A percentile compares a stretch with the other conserved stretches of the same genome.
Evolutionary conservation across 1,140 invertebrate genomes (phyloP).

Genomic region (Samia ricini): DNA sequence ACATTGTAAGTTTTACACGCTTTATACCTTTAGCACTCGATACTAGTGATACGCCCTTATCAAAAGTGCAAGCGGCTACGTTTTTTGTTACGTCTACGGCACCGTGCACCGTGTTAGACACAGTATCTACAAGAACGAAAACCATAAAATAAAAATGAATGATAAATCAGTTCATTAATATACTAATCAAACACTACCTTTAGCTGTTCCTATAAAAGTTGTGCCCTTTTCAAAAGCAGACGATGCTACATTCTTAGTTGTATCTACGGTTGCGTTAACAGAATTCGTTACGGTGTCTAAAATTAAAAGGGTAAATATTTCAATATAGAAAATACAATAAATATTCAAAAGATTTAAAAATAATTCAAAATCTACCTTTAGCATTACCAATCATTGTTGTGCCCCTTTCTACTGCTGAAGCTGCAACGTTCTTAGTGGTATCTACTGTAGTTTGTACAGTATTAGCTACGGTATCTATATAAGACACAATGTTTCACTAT

Average conservation of each 20-base stretch:
- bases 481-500: neutral
- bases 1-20: neutral
- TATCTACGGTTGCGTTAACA: conserved; percentile 36
- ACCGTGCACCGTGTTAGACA: conserved; percentile 30
- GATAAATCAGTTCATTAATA: conserved; percentile 1
- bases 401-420: conserved; percentile 36
- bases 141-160: conserved; percentile 2
- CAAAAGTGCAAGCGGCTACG: conserved; percentile 42
- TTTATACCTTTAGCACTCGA: conserved; percentile 49
- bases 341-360: neutral
- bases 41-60: conserved; percentile 44
- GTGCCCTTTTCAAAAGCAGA: conserved; percentile 37
- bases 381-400: conserved; percentile 30
- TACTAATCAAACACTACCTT: conserved; percentile 30
- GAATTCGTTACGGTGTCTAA: conserved; percentile 37
- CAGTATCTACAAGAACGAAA: conserved; percentile 6
- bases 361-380: conserved; percentile 20
- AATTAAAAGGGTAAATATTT: conserved; percentile 14
- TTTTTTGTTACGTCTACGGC: conserved; percentile 56
- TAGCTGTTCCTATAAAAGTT: conserved; percentile 33
- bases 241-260: conserved; percentile 37
- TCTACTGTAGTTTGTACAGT: conserved; percentile 31
- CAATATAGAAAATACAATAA: neutral
- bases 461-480: conserved; percentile 44
- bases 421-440: conserved; percentile 38